phyloP scores from a whole-genome alignment of 2,797 vertebrate species.

The Phrynocephalus vlangalii region DNA sequence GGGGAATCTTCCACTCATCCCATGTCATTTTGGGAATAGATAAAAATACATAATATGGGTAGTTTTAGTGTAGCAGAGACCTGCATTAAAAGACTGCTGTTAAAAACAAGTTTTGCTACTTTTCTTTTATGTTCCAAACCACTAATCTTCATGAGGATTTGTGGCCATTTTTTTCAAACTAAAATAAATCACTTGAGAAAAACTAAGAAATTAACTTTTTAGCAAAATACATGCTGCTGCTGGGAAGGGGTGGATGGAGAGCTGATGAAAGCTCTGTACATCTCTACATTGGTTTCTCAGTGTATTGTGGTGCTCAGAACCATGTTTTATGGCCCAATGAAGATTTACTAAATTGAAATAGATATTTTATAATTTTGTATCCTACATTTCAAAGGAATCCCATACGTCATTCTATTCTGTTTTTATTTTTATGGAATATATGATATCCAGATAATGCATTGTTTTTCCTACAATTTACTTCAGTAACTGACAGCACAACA shows the following conservation, averaged over 20 bases:
- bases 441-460: slow-evolving; percentile 1
- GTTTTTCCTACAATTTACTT: not conserved
- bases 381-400: slow-evolving; percentile 26
- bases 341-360: slow-evolving; percentile 36
- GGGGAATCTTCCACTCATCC: slow-evolving; percentile 40
- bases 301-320: slow-evolving; percentile 45
- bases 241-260: slow-evolving; percentile 51
- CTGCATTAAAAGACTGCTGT: slow-evolving; percentile 71
- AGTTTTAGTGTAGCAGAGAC: slow-evolving; percentile 71
- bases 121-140: slow-evolving; percentile 70
- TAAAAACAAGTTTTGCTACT: slow-evolving; percentile 66
- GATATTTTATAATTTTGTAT: slow-evolving; percentile 7
- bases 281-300: slow-evolving; percentile 60
- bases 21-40: slow-evolving; percentile 62
- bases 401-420: not conserved
- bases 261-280: slow-evolving; percentile 60
- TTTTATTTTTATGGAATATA: slow-evolving; percentile 19
- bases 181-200: slow-evolving; percentile 76
- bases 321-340: slow-evolving; percentile 59
- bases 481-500: not conserved
- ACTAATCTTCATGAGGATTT: slow-evolving; percentile 80
- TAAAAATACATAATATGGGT: slow-evolving; percentile 76
- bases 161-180: slow-evolving; percentile 74
- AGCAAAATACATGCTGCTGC: slow-evolving; percentile 57
- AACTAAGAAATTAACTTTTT: slow-evolving; percentile 79